phyloP scores from a whole-genome alignment of 2,113 vertebrate genomes.

The Lampris megalopsis region DNA sequence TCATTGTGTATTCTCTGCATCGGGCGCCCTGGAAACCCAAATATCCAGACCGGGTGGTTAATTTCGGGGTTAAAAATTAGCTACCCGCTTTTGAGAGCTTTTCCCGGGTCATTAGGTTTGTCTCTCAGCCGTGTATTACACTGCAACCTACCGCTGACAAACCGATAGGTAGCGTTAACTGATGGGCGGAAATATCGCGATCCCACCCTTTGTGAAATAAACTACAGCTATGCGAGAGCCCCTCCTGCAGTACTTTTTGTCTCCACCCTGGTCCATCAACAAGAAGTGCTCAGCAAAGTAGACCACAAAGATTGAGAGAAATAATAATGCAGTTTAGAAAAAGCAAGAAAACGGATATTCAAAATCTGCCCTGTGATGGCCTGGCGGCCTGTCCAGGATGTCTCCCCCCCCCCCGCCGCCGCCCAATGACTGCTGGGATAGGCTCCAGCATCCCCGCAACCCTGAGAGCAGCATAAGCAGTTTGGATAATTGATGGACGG shows the following conservation, averaged over 20 bases:
- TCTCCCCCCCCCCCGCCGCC: too few species aligned
- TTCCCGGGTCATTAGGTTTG: conserved; percentile 78
- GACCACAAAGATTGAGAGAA: too few species aligned
- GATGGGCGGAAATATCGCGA: conserved; percentile 66
- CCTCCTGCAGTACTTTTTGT: background rate
- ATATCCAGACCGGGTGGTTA: background rate
- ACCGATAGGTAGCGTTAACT: conserved; percentile 55
- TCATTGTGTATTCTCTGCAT: conserved; percentile 25
- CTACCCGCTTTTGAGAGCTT: conserved; percentile 50
- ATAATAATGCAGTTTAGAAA: too few species aligned
- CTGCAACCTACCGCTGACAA: conserved; percentile 70
- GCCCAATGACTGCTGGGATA: too few species aligned
- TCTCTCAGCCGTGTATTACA: conserved; percentile 52
- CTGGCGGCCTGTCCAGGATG: too few species aligned
- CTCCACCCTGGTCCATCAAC: too few species aligned
- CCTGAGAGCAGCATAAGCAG: too few species aligned
- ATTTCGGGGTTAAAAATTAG: conserved; percentile 22
- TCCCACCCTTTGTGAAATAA: conserved; percentile 18
- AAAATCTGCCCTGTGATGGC: too few species aligned
- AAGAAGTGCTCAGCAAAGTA: background rate
- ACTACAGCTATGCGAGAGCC: background rate
- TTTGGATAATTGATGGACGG: too few species aligned
- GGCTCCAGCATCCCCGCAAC: too few species aligned
- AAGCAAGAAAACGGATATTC: too few species aligned
- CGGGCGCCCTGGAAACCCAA: background rate